Conservation (phyloP, 2,888 invertebrate genomes). For the Noctua janthina region DNA sequence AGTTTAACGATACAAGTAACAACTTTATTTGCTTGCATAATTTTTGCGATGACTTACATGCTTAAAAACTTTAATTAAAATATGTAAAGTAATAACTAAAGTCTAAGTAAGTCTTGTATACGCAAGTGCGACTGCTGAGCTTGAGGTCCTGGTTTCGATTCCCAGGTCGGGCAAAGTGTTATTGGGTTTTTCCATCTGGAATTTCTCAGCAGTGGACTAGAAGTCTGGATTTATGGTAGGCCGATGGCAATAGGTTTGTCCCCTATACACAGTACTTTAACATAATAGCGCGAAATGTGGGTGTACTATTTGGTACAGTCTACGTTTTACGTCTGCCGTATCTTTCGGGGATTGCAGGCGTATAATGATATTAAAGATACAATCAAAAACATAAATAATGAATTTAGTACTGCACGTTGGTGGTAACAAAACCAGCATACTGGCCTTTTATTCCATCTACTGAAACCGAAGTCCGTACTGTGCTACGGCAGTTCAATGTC, state of each 20-base stretch:
- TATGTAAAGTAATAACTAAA: neutral
- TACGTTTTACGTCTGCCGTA: neutral
- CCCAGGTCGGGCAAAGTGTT: neutral
- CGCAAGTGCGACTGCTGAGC: neutral
- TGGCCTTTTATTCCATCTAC: neutral
- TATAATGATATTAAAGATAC: no score
- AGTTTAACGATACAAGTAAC: conserved; percentile 7
- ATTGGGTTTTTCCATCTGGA: neutral
- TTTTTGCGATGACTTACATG: neutral
- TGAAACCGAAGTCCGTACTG: neutral
- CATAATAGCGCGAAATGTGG: neutral
- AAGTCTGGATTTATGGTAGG: neutral
- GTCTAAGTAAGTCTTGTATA: neutral
- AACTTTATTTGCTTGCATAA: neutral
- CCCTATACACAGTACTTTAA: neutral
- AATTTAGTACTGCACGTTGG: no score
- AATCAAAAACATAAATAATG: neutral
- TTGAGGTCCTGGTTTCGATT: neutral
- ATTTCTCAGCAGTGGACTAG: neutral
- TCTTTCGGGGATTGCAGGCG: neutral
- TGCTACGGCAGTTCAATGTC: neutral
- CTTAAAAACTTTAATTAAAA: neutral
- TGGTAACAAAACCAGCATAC: neutral
- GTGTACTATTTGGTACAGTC: neutral
- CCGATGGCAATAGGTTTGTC: neutral